Evolutionary conservation across 2,797 vertebrate species (phyloP), one percentile per base, ranked within the genome.

Genomic region (Eulemur mongoz): DNA sequence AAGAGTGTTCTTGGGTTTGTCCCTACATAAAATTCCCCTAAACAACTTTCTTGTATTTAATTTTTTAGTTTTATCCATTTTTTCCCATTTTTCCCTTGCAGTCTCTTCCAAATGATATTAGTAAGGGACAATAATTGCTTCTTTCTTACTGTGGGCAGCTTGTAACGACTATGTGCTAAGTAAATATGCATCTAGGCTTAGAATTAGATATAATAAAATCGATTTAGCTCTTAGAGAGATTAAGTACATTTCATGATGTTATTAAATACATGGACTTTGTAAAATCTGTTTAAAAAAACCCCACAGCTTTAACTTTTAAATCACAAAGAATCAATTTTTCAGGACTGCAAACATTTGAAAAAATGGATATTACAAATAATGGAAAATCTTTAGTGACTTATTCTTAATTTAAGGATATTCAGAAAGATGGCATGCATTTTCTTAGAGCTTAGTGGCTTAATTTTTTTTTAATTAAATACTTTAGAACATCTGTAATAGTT

Each of bases 391-490:
- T 80, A 84, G 45, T 79, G 52, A 84, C 48, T 63, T 54, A 79
- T 45, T 88, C 22, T 91, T 87, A 93, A 80, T 72, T 78, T 83
- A 93, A 90, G 45, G 57, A 89, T 57, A 91, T 95, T 45, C n/a
- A 69, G 63, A 92, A 93, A 82, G 12, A 63, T 82, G 8, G 10
- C 7, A 25, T 88, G 30, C 23, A 43, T 79, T 91, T 92, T 93
- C 54, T 94, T 84, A 50, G 63, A 63, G 8, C 18, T 70, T 15
- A 9, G 43, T 80, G 30, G 27, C n/a, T 94, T 86, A 12, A 52
- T 82, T 93, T 87, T 48, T n/a, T n/a, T 59, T 73, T 32, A 92
- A 82, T 92, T 69, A 94, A 80, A 54, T 82, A 15, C 4, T 83
- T 18, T 92, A 92, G 25, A 72, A 45, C 14, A 54, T 95, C 22